Conservation (phyloP, 2,113 vertebrate genomes). For the Ageneiosus marmoratus region DNA sequence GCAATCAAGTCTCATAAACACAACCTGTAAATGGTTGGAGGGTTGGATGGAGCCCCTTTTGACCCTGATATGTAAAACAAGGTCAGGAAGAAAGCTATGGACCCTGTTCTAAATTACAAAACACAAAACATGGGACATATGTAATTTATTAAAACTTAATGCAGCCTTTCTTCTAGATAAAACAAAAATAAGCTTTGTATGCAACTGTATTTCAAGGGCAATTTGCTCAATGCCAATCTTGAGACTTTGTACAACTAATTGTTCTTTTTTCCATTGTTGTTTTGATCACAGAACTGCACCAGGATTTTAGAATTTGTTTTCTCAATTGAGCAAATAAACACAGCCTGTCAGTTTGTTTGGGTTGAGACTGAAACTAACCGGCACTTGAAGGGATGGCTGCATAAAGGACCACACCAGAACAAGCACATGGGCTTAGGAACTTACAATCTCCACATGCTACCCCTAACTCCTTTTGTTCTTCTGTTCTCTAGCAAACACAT, state of each 20-base stretch:
- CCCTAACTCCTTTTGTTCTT: not conserved
- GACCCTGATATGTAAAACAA: not conserved
- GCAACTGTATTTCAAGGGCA: conserved; percentile 64
- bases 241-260: conserved; percentile 69
- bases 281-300: conserved; percentile 58
- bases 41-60: not conserved
- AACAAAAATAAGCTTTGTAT: conserved; percentile 51
- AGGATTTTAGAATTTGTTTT: conserved; percentile 57
- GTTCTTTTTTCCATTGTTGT: conserved; percentile 66
- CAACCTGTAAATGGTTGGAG: not conserved
- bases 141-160: conserved; percentile 41
- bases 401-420: conserved; percentile 14
- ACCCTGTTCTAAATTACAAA: conserved; percentile 16
- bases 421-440: not conserved
- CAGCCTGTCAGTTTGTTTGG: conserved; percentile 56
- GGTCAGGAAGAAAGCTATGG: not conserved
- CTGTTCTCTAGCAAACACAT: not conserved
- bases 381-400: conserved; percentile 38
- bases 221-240: conserved; percentile 71
- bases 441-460: not conserved
- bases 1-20: not conserved
- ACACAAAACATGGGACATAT: conserved; percentile 18
- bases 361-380: conserved; percentile 33
- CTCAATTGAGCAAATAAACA: conserved; percentile 64
- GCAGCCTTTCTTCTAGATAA: conserved; percentile 44